Evolutionary conservation across 2,888 invertebrate species (phyloP), one percentile per base, ranked within the genome.

Genomic region (Sarcophaga caerulescens): DNA sequence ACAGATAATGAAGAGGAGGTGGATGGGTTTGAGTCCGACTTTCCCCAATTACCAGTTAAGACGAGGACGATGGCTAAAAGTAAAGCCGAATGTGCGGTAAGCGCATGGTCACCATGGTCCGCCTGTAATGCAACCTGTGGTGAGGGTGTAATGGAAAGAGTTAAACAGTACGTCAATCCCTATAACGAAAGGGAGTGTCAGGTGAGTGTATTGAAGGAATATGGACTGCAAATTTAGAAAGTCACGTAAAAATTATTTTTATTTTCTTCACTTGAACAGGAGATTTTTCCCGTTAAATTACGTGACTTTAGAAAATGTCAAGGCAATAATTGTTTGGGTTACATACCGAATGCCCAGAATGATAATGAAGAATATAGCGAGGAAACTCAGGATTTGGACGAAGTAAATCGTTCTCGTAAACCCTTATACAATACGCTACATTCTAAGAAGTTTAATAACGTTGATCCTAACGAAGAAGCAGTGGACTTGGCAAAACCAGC

Each of bases 21-120:
- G 2, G 2, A 35, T 35, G 19, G 21, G 19, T 78, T 75, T 78
- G 62, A 70, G 10, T 12, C 35, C 12, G 76, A 57, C 6, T 23
- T 84, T 14, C 60, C 74, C 12, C 80, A 57, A 47, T n/a, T 75
- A 25, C 62, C 84, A 3, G 19, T 74, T 0, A 84, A 69, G 44
- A 4, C 68, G 8, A 35, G 35, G 35, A 35, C 35, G 1, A 8
- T 35, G 35, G 69, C 21, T n/a, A 73, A 70, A 66, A 80, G 47
- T 8, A 81, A 93, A 73, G 93, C 94, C 0, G 92, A 95, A 87
- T 97, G 97, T 90, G 95, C 95, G 10, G 92, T 97, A 78, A 95
- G 96, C 0, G 92, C 94, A 5, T 98, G 97, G 97, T 95, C 95
- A 1, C 94, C 94, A 74, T 97, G 97, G 97, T 96, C 96, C 0